Percentiles rank a stretch among this genome's conserved stretches.
Conservation (phyloP, 2,113 vertebrate genomes). For the Suncus etruscus region DNA sequence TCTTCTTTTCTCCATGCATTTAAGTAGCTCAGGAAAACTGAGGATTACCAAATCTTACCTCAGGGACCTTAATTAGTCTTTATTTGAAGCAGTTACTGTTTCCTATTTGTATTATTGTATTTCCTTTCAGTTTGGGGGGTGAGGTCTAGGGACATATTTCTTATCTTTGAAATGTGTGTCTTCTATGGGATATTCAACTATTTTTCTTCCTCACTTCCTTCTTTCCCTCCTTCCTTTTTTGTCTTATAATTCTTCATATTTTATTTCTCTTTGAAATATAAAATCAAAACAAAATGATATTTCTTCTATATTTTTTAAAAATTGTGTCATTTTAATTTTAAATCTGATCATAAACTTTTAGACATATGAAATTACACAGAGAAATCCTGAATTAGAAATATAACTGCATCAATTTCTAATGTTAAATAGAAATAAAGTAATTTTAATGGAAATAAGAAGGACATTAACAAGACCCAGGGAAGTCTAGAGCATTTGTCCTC, state of each 20-base stretch:
- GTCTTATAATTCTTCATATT: not conserved
- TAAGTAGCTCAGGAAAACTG: too few relatives aligned
- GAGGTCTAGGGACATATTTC: too few relatives aligned
- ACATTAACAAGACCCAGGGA: not conserved
- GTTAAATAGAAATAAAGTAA: not conserved
- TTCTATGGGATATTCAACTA: not conserved
- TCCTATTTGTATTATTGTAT: too few relatives aligned
- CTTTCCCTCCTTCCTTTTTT: not conserved
- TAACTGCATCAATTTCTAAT: not conserved
- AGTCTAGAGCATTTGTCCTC: not conserved
- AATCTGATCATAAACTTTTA: constrained; percentile 44
- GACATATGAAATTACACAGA: constrained; percentile 31
- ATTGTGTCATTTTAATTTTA: constrained; percentile 44
- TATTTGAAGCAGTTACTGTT: too few relatives aligned
- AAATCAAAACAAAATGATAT: constrained; percentile 2
- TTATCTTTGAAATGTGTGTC: too few relatives aligned
- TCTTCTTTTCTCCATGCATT: too few relatives aligned
- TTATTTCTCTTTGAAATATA: not conserved
- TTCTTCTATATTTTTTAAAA: not conserved
- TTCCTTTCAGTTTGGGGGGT: too few relatives aligned
- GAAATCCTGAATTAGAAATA: not conserved
- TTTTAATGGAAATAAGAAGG: constrained; percentile 28
- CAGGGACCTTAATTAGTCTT: too few relatives aligned
- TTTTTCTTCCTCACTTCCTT: too few relatives aligned
- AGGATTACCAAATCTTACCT: too few relatives aligned